Evolutionary conservation across 1,140 invertebrate genomes (phyloP).

Genomic region (Neuroterus valhalla): DNA sequence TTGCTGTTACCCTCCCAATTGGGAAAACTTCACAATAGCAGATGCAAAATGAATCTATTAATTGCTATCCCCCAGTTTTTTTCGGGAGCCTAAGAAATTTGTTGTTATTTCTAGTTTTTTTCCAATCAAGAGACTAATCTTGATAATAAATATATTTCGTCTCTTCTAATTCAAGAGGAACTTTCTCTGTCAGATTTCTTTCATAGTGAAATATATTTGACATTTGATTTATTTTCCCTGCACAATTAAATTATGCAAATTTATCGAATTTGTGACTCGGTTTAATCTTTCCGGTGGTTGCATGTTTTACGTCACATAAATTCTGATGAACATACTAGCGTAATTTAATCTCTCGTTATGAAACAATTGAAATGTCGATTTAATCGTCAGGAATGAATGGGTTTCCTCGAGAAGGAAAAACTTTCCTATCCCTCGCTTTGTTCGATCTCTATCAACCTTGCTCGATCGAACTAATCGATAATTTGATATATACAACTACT

Average conservation of each 20-base stretch:
- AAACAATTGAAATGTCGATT: constrained; percentile 28
- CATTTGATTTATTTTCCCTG: neutral
- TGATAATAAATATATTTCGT: no score
- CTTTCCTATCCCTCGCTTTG: neutral
- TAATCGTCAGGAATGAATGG: constrained; percentile 27
- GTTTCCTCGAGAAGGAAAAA: constrained; percentile 16
- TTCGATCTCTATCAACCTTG: constrained; percentile 19
- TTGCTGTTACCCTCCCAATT: no score
- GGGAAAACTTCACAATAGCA: no score
- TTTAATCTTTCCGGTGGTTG: constrained; percentile 7
- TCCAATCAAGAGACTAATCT: no score
- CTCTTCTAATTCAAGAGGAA: no score
- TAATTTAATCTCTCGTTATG: constrained; percentile 30
- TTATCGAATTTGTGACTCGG: neutral
- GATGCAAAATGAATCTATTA: no score
- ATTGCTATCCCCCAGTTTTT: no score
- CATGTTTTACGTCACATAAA: constrained; percentile 21
- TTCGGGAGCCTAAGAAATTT: no score
- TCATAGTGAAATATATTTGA: neutral
- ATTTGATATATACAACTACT: constrained; percentile 11
- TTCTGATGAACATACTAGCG: constrained; percentile 2
- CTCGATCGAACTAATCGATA: constrained; percentile 23
- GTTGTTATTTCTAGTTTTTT: no score
- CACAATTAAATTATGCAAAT: constrained; percentile 19
- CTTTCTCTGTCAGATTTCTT: no score